phyloP scores from a whole-genome alignment of 2,797 vertebrate genomes.

The Gallinago stenura region DNA sequence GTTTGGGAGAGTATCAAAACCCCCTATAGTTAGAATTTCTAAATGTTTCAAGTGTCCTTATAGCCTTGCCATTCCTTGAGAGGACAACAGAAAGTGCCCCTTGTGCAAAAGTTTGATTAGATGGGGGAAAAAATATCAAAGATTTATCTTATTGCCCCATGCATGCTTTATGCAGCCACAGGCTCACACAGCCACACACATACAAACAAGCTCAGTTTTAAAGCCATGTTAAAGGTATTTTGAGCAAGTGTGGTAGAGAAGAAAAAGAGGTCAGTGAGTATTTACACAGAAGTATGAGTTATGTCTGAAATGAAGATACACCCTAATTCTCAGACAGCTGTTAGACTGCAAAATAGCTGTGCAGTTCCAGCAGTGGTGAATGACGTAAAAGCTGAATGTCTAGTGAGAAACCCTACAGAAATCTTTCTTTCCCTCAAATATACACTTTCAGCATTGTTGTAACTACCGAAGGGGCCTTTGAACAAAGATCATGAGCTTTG shows the following conservation, averaged over 20 bases:
- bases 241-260: neutral
- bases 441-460: neutral
- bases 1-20: neutral
- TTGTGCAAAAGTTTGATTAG: neutral
- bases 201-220: neutral
- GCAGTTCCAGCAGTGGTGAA: conserved; percentile 42
- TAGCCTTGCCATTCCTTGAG: neutral
- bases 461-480: neutral
- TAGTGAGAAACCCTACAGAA: conserved; percentile 51
- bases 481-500: neutral
- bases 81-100: neutral
- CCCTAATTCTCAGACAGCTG: conserved; percentile 59
- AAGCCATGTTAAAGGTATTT: neutral
- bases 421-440: conserved; percentile 1
- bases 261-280: conserved; percentile 51
- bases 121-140: neutral
- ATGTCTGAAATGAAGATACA: conserved; percentile 72
- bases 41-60: neutral
- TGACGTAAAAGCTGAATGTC: conserved; percentile 39
- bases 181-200: neutral
- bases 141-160: neutral
- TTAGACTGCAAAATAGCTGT: conserved; percentile 37
- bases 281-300: conserved; percentile 64
- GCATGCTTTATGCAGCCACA: neutral
- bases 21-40: neutral